Percentiles rank a stretch among this genome's conserved stretches.
Evolutionary conservation across 2,113 vertebrate species (phyloP).

Genomic region (Macaca fascicularis): T2T-MFA8v1.1 NC_088378.1:105241501-105242000

Average conservation of each 20-base stretch:
- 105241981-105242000: neutral
- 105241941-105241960: slow-evolving; percentile 1
- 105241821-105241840: neutral
- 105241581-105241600: neutral
- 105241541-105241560: neutral
- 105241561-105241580: neutral
- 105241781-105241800: neutral
- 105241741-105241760: neutral
- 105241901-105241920: neutral
- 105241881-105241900: neutral
- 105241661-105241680: slow-evolving; percentile 5
- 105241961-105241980: neutral
- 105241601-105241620: neutral
- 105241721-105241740: neutral
- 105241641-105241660: neutral
- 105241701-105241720: neutral
- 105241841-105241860: neutral
- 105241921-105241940: neutral
- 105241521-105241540: neutral
- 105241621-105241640: neutral
- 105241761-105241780: neutral
- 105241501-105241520: neutral
- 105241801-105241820: neutral
- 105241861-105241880: neutral
- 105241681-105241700: neutral